Conservation (phyloP, 2,113 vertebrate species). For the Mormyrus iriodes region DNA sequence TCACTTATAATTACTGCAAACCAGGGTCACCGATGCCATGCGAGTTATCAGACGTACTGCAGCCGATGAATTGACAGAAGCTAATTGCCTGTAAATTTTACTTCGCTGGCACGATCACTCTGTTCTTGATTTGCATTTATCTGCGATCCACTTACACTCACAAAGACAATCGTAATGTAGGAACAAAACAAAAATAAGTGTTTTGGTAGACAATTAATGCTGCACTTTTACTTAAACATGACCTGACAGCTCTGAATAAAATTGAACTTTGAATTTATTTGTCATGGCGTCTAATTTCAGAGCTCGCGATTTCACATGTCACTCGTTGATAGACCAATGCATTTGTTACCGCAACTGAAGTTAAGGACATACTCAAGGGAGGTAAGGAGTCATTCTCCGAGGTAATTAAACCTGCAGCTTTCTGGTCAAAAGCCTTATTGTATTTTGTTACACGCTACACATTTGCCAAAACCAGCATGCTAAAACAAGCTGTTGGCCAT, state of each 20-base stretch:
- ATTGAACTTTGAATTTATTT: neutral
- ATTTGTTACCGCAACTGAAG: neutral
- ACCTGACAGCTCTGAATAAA: neutral
- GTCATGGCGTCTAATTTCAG: neutral
- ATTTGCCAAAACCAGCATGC: neutral
- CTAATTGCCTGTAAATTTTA: neutral
- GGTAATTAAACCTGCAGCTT: neutral
- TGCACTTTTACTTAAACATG: neutral
- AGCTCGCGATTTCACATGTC: neutral
- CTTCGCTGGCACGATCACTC: neutral
- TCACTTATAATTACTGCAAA: neutral
- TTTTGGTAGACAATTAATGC: neutral
- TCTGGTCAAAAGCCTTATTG: neutral
- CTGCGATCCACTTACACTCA: neutral
- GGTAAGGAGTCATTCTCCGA: neutral
- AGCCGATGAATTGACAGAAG: neutral
- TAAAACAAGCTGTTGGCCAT: neutral
- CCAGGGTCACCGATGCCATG: neutral
- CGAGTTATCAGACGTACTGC: neutral
- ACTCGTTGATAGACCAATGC: neutral
- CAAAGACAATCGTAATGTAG: neutral
- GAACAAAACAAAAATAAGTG: neutral
- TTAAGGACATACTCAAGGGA: neutral
- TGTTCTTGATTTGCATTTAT: constrained; percentile 5
- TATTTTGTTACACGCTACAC: neutral